These are phyloP conservation scores for Leptodactylus fuscus DNA, from an alignment of 2,113 vertebrate genomes.

Conservation along the genomic window DNA sequence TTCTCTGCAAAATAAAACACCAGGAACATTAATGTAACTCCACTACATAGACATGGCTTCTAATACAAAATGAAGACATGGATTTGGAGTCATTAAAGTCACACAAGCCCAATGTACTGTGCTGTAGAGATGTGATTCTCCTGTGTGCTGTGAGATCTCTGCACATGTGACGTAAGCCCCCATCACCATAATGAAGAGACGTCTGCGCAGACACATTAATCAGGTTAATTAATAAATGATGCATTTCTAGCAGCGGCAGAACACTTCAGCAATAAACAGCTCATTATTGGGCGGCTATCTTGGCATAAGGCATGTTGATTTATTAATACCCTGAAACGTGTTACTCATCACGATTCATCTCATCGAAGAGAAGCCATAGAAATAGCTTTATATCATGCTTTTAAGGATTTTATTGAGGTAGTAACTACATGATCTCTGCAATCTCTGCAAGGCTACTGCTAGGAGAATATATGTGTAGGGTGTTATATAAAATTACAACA, in stretches of 20 bases:
- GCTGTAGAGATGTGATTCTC: not conserved
- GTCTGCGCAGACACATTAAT: slow-evolving; percentile 26
- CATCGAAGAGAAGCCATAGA: not conserved
- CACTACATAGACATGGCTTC: no score
- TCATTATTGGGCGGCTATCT: slow-evolving; percentile 20
- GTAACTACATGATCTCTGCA: not conserved
- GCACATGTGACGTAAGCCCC: not conserved
- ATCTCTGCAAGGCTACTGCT: not conserved
- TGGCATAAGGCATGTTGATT: slow-evolving; percentile 10
- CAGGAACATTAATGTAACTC: not conserved
- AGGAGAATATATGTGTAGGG: not conserved
- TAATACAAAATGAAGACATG: no score
- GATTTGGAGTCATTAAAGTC: no score
- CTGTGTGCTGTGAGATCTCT: not conserved
- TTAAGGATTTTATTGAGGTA: not conserved
- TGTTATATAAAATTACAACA: not conserved
- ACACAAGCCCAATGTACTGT: not conserved
- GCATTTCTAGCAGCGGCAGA: not conserved
- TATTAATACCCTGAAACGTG: slow-evolving; percentile 20
- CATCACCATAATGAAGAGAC: slow-evolving; percentile 25
- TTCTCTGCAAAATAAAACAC: slow-evolving; percentile 76
- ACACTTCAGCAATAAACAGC: slow-evolving; percentile 26
- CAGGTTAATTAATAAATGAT: slow-evolving; percentile 47
- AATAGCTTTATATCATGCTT: not conserved
- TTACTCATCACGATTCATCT: slow-evolving; percentile 21